Conservation (phyloP, 2,888 invertebrate genomes). For the Helobdella robusta region DNA sequence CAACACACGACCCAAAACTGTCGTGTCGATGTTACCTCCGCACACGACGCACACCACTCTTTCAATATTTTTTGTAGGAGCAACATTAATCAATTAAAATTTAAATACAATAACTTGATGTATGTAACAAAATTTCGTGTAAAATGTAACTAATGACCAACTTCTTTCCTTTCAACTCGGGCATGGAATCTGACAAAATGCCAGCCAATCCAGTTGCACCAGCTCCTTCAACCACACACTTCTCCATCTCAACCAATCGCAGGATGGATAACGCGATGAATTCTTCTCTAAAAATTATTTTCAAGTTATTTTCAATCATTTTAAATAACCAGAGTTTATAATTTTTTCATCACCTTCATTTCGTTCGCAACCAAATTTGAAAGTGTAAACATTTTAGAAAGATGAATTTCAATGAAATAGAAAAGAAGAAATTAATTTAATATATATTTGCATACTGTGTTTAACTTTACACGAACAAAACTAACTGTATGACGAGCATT, state of each 20-base stretch:
- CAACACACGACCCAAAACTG: conserved; percentile 73
- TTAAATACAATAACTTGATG: neutral
- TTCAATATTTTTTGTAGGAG: conserved; percentile 15
- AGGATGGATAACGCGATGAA: conserved; percentile 73
- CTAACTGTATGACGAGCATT: conserved; percentile 62
- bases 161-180: conserved; percentile 72
- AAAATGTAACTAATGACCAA: too few relatives aligned
- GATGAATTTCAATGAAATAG: neutral
- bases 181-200: conserved; percentile 67
- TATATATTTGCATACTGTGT: too few relatives aligned
- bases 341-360: too few relatives aligned
- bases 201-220: conserved; percentile 78
- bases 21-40: conserved; percentile 80
- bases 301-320: too few relatives aligned
- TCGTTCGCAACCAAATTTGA: neutral
- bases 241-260: conserved; percentile 69
- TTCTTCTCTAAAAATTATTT: conserved; percentile 54
- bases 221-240: conserved; percentile 82
- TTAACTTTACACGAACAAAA: neutral
- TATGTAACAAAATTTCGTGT: too few relatives aligned
- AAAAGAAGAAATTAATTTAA: too few relatives aligned
- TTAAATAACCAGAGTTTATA: too few relatives aligned
- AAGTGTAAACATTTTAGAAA: neutral
- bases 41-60: conserved; percentile 75
- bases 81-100: neutral